Conservation (phyloP, 2,797 vertebrate species). For the Cercopithecus hamlyni region DNA sequence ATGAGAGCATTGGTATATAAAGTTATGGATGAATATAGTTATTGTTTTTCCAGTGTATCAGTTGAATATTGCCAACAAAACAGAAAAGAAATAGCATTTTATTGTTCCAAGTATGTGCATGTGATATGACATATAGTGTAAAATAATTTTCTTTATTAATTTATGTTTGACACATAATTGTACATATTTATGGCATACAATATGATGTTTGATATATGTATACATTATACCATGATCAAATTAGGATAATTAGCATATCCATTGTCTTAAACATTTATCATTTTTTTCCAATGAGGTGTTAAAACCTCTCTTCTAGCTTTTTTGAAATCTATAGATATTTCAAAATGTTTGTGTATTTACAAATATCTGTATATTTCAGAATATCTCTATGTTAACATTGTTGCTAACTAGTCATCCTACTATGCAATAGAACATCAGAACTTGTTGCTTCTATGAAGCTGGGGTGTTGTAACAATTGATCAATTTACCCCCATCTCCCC, state of each 20-base stretch:
- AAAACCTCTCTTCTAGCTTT: neutral
- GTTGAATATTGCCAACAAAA: neutral
- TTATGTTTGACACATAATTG: neutral
- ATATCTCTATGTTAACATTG: neutral
- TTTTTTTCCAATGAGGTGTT: neutral
- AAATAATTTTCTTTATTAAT: neutral
- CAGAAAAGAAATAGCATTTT: neutral
- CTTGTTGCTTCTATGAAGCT: neutral
- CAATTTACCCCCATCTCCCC: too few relatives aligned
- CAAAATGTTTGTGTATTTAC: neutral
- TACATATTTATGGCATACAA: neutral
- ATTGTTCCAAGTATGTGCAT: neutral
- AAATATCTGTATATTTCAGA: neutral
- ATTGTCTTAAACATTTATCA: neutral
- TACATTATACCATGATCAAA: neutral
- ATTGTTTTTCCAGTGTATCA: neutral
- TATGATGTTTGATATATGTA: neutral
- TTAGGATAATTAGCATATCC: neutral
- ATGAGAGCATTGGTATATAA: neutral
- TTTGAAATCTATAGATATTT: neutral
- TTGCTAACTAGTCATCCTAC: neutral
- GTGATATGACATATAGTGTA: neutral
- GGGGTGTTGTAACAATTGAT: neutral
- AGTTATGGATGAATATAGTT: neutral
- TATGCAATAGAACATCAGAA: neutral